Evolutionary conservation across 2,888 invertebrate genomes (phyloP).

Genomic region (Isotomurus palustris): DNA sequence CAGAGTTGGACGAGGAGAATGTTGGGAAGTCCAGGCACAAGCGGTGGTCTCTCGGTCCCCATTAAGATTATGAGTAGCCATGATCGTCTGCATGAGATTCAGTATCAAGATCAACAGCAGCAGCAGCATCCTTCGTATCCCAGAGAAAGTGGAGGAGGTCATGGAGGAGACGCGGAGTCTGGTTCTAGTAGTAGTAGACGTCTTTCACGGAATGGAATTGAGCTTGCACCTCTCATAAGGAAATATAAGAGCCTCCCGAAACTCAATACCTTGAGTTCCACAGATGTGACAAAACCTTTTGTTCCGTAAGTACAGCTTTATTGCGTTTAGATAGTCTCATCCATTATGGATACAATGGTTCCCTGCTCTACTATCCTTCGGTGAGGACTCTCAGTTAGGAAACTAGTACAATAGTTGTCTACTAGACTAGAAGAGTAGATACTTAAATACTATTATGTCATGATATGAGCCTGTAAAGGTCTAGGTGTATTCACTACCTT

Average conservation of each 20-base stretch:
- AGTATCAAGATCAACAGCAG: neutral
- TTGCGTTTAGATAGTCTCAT: neutral
- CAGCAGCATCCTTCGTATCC: neutral
- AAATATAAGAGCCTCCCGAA: constrained; percentile 37
- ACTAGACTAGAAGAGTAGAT: no score
- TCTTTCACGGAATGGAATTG: constrained; percentile 9
- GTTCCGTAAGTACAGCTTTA: constrained; percentile 20
- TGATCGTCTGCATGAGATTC: constrained; percentile 1
- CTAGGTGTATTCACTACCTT: no score
- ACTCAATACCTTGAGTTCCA: constrained; percentile 30
- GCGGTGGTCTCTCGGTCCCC: neutral
- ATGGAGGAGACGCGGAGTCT: neutral
- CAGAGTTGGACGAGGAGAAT: constrained; percentile 12
- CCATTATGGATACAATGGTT: neutral
- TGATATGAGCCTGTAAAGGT: no score
- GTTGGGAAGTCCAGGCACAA: constrained; percentile 11
- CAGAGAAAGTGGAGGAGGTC: neutral
- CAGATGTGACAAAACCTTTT: constrained; percentile 36
- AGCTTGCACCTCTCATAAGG: constrained; percentile 35
- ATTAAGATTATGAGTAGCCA: constrained; percentile 14
- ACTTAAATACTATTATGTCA: neutral
- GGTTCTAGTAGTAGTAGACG: neutral
- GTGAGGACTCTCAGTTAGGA: no score
- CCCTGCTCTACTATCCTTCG: neutral
- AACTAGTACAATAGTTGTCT: no score